phyloP scores from a whole-genome alignment of 2,797 vertebrate species.

The Sparidentex hasta region DNA sequence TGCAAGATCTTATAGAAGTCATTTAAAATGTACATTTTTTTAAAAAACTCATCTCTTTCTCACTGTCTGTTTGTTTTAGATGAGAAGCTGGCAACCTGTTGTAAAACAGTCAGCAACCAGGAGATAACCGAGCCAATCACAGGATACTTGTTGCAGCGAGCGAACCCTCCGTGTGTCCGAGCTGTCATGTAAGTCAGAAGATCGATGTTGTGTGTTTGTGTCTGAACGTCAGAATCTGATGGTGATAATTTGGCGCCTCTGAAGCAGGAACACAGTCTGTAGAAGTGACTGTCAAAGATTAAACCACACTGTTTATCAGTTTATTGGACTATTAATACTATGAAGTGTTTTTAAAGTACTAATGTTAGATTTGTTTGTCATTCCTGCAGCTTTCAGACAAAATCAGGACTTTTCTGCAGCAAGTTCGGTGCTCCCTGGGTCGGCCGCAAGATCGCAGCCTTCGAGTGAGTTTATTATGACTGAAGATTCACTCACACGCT shows the following conservation, averaged over 20 bases:
- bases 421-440: neutral
- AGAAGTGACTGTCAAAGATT: neutral
- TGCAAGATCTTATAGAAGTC: neutral
- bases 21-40: neutral
- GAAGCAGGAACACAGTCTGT: neutral
- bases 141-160: constrained; percentile 7
- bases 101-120: neutral
- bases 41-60: rapidly evolving
- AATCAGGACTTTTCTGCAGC: constrained; percentile 45
- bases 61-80: constrained; percentile 4
- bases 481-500: neutral
- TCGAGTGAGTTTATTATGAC: constrained; percentile 23
- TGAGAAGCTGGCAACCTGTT: constrained; percentile 70
- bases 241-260: neutral
- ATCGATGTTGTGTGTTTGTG: neutral
- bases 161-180: constrained; percentile 51
- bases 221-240: neutral
- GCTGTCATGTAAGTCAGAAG: constrained; percentile 78
- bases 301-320: no score
- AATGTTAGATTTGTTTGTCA: neutral
- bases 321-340: no score
- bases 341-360: neutral
- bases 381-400: constrained; percentile 69
- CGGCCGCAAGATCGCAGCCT: rapidly evolving
- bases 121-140: constrained; percentile 32